Base-by-base conservation (phyloP, 2,888 invertebrate genomes). In the Lasiommata megera region DNA sequence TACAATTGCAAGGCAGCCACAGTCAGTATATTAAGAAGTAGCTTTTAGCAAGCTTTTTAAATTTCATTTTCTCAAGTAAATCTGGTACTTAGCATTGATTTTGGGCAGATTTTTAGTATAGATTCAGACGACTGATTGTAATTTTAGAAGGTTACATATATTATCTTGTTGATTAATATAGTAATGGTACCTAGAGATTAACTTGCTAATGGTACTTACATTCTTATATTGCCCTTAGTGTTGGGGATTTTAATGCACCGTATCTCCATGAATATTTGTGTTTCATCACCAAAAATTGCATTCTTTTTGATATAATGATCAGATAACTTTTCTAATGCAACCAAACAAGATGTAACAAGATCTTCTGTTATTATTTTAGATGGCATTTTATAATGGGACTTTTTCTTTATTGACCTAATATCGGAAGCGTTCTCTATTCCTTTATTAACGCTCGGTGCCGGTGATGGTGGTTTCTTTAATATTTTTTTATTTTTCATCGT, bases 191-290 rank as follows among this genome's bases (percentile, higher is more conserved):
- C n/a, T n/a, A n/a, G n/a, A n/a, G n/a, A n/a, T n/a, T n/a, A n/a
- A n/a, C n/a, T n/a, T n/a, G n/a, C n/a, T n/a, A n/a, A n/a, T 6
- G 5, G 1, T 70, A 92, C 93, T 92, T 84, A 94, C 93, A 95
- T 82, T 78, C 93, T 92, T 3, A 94, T 80, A 65, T 93, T 92
- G 56, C 93, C 92, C 55, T 83, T 90, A 1, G 92, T 84, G 63
- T 91, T 92, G 28, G 94, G 93, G 54, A 95, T 92, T 84, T 94
- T 95, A 36, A 94, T 92, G 58, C 92, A 91, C 23, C 86, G 88
- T 18, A 94, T 82, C 82, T 93, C 93, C 48, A 93, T 79, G 72
- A 93, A 92, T 69, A 94, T 83, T 9, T 92, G 89, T 57, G 87
- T 81, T 64, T 92, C 93, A 38, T 89, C 92, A 17, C 92, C 88